These are phyloP conservation scores for Temnothorax unifasciatus DNA, from an alignment of 2,888 invertebrate genomes.

Conservation along the genomic window DNA sequence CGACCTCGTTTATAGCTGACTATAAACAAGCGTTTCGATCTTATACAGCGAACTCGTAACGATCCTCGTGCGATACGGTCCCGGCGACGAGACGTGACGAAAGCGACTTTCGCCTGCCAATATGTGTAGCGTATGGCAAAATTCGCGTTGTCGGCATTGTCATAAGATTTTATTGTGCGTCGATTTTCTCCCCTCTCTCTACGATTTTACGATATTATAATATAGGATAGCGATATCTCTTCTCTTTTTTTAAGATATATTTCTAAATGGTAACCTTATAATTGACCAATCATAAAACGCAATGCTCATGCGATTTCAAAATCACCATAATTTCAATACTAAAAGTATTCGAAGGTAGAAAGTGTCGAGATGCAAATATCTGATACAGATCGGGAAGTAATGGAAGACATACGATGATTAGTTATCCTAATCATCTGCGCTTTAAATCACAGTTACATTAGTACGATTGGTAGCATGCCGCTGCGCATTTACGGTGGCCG, in stretches of 20 bases:
- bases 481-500: constrained; percentile 11
- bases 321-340: neutral
- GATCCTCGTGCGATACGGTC: constrained; percentile 34
- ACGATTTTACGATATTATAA: neutral
- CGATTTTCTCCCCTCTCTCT: neutral
- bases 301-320: neutral
- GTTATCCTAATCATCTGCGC: neutral
- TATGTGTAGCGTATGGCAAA: neutral
- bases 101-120: constrained; percentile 29
- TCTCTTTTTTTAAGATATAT: neutral
- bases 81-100: constrained; percentile 34
- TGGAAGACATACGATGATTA: neutral
- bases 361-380: neutral
- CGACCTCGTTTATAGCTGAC: constrained; percentile 49
- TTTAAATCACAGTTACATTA: constrained; percentile 47
- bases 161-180: neutral
- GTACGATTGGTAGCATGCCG: constrained; percentile 1
- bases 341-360: neutral
- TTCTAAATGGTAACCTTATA: neutral
- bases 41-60: constrained; percentile 14
- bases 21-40: constrained; percentile 49
- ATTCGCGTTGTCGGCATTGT: neutral
- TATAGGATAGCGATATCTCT: neutral
- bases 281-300: neutral
- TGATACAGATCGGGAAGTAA: neutral